Conservation (phyloP, 2,113 vertebrate species). For the Benitochromis conjunctus region DNA sequence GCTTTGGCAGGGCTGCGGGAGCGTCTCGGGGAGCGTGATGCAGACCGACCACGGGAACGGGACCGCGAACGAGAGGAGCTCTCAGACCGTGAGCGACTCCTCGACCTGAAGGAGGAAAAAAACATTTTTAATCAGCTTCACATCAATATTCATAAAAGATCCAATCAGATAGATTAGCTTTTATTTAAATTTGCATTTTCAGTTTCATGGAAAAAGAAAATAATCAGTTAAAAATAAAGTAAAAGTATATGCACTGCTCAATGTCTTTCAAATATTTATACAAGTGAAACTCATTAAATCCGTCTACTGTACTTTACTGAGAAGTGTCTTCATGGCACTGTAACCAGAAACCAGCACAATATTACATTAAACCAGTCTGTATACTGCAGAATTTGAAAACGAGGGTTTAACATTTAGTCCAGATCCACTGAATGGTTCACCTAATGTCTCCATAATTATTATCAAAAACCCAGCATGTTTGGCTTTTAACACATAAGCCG, state of each 20-base stretch:
- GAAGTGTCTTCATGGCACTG: background rate
- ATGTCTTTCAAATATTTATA: no score
- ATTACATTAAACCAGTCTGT: background rate
- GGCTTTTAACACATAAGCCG: background rate
- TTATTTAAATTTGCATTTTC: background rate
- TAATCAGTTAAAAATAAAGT: background rate
- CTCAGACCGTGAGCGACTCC: constrained; percentile 86
- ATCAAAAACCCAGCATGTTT: background rate
- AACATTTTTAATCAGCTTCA: background rate
- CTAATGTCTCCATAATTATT: background rate
- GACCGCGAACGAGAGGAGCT: constrained; percentile 88
- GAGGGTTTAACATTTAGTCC: background rate
- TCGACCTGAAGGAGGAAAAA: constrained; percentile 69
- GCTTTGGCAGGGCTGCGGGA: constrained; percentile 84
- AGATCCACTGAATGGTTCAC: background rate
- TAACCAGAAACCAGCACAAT: background rate
- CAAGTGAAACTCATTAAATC: background rate
- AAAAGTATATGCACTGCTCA: background rate
- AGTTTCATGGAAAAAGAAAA: background rate
- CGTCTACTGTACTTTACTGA: background rate
- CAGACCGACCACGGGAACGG: constrained; percentile 84
- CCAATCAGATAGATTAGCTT: background rate
- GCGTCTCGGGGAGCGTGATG: constrained; percentile 83
- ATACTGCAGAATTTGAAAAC: background rate
- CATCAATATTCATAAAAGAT: background rate